Percentiles rank a stretch among this genome's conserved stretches.
Conservation (phyloP, 2,888 invertebrate genomes). For the Diloba caeruleocephala region DNA sequence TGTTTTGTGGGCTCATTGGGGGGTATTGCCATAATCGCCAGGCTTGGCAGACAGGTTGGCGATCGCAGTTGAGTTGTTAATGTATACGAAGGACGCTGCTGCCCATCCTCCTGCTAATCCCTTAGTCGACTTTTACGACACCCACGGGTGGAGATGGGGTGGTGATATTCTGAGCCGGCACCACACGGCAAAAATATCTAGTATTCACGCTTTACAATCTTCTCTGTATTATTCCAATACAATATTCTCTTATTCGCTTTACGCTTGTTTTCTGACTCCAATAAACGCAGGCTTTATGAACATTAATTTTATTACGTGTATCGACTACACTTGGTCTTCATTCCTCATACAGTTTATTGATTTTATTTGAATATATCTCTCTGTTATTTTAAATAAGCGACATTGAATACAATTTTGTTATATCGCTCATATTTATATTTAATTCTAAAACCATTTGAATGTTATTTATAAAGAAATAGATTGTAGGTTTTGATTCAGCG, state of each 20-base stretch:
- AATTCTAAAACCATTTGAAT: slow-evolving; percentile 8
- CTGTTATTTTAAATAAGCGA: slow-evolving; percentile 7
- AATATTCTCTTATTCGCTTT: slow-evolving; percentile 8
- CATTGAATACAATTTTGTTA: background rate
- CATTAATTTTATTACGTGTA: slow-evolving; percentile 29
- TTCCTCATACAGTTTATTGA: slow-evolving; percentile 37
- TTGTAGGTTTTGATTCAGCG: no score
- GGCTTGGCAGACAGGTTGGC: no score
- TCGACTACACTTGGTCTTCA: slow-evolving; percentile 11
- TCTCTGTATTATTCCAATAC: slow-evolving; percentile 2
- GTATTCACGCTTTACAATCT: background rate
- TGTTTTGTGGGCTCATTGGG: no score
- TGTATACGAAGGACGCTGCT: no score
- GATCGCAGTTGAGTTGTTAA: no score
- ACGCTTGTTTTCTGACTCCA: slow-evolving; percentile 3
- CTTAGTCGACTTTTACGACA: no score
- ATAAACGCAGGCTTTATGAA: slow-evolving; percentile 13
- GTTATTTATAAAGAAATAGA: no score
- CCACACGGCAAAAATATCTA: no score
- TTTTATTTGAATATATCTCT: slow-evolving; percentile 14
- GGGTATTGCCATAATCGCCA: no score
- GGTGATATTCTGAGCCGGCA: no score
- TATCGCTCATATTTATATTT: background rate
- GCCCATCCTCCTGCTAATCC: no score
- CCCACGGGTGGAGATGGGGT: no score